Base-by-base conservation (phyloP, 1,140 invertebrate species). In the Leptinotarsa texana region DNA sequence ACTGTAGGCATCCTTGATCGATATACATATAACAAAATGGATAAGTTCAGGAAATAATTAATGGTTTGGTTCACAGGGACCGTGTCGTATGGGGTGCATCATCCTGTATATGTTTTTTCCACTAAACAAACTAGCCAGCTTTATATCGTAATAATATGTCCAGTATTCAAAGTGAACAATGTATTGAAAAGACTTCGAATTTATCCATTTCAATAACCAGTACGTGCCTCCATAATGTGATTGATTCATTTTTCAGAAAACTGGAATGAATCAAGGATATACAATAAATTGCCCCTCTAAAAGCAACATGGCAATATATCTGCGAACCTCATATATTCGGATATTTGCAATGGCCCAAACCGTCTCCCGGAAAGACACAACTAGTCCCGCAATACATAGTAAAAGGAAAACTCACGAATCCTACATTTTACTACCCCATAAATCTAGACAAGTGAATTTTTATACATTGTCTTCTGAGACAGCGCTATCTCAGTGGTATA, bases 341-440 rank as follows among this genome's bases (percentile, higher is more conserved):
- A 57, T 57, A 57, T 57, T 57, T 57, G 51, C 51, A 57, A 57
- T 57, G n/a, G 15, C 51, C 17, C n/a, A 57, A 57, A 57, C n/a
- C n/a, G 4, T 57, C 15, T 57, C 51, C 51, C 51, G 51, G 51
- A 57, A 57, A 17, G 51, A 57, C 66, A 57, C 66, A 68, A 68
- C 24, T 68, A 27, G 42, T 68, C 42, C 42, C 18, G 66, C 66
- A 68, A 68, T 68, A 68, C 66, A 68, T 68, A 68, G 66, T 68
- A 68, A 68, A 68, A 33, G 66, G 66, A 68, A 49, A 68, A 47
- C 24, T 68, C 42, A 68, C 66, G 42, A 68, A 42, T 68, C 63
- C 66, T 33, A 47, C 24, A 47, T 82, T 82, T 82, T 80, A 82
- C 80, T 74, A 75, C 79, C 73, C 71, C 74, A 79, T 82, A 82